phyloP scores from a whole-genome alignment of 2,888 invertebrate genomes.

The Pterostichus madidus region DNA sequence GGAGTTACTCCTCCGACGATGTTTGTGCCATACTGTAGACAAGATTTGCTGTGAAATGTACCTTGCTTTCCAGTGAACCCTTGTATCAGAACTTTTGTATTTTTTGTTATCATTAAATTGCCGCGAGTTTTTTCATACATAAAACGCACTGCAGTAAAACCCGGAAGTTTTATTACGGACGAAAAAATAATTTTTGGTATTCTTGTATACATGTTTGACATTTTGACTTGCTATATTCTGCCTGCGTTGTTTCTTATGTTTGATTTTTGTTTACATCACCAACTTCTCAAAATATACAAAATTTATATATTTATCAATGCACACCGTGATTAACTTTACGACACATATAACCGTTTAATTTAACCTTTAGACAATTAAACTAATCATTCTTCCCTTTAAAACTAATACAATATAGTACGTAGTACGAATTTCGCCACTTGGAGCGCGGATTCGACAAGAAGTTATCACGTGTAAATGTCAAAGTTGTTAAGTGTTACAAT shows the following conservation, averaged over 20 bases:
- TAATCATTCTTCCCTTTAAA: too few relatives aligned
- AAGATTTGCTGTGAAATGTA: slow-evolving; percentile 84
- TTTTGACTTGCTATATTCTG: neutral
- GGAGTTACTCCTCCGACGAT: slow-evolving; percentile 90
- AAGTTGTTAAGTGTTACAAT: too few relatives aligned
- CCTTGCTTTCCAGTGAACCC: slow-evolving; percentile 91
- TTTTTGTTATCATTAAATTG: slow-evolving; percentile 71
- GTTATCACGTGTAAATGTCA: too few relatives aligned
- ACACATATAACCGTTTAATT: too few relatives aligned
- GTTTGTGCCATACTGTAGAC: slow-evolving; percentile 89
- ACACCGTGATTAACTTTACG: too few relatives aligned
- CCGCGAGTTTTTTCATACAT: slow-evolving; percentile 69
- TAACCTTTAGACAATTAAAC: too few relatives aligned
- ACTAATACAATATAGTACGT: too few relatives aligned
- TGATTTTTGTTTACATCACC: slow-evolving; percentile 10
- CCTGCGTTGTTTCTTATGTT: neutral
- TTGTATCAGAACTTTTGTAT: slow-evolving; percentile 88
- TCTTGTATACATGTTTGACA: slow-evolving; percentile 18
- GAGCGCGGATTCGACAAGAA: too few relatives aligned
- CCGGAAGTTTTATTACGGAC: neutral
- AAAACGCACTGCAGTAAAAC: neutral
- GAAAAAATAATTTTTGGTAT: slow-evolving; percentile 5
- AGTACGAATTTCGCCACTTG: too few relatives aligned
- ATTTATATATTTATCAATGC: neutral
- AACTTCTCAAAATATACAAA: neutral